Evolutionary conservation across 2,113 vertebrate species (phyloP), one percentile per base, ranked within the genome.

Genomic region (Osmerus eperlanus): DNA sequence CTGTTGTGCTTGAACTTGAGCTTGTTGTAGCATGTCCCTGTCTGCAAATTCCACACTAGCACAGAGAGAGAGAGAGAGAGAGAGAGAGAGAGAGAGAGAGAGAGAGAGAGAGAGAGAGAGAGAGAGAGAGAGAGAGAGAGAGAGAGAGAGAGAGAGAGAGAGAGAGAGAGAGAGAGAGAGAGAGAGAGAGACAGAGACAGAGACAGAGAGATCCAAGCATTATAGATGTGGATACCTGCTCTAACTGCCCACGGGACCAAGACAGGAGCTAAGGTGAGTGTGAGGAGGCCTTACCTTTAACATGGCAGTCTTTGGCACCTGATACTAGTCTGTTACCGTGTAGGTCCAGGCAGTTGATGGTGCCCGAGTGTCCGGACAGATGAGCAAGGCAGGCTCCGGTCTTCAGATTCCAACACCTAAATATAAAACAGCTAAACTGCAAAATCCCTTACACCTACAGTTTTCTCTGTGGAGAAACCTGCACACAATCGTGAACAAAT

Each of bases 11-110:
- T 92, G 73, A 97, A 95, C 0, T 90, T 93, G 71, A 85, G 87
- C 0, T 89, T 93, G 78, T 83, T 85, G 0, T 92, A 72, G 13
- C 88, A 92, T 47, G 87, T 88, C 59, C 92, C 93, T 0, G 90
- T 95, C 3, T 77, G 21, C 60, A 98, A 65, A 78, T 90, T 90
- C 96, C 97, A 99, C 79, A 95, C 95, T 98, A 81, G 0, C 0
- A 21, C 69, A 65, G 7, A 70, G 29, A 15, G 67, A 36, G 41
- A 47, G 41, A 47, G 41, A 28, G 25, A 28, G 25, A 28, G 25
- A 28, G 25, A 28, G 25, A 28, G 25, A 28, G 25, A 28, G 25
- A 28, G 25, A 28, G 25, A 28, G 25, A 28, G 25, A 28, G 25
- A 28, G 25, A 28, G 25, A 28, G 25, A 28, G 25, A 28, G 25